These are phyloP conservation scores for Melanotus villosus DNA, from an alignment of 2,888 invertebrate genomes.

Conservation along the genomic window DNA sequence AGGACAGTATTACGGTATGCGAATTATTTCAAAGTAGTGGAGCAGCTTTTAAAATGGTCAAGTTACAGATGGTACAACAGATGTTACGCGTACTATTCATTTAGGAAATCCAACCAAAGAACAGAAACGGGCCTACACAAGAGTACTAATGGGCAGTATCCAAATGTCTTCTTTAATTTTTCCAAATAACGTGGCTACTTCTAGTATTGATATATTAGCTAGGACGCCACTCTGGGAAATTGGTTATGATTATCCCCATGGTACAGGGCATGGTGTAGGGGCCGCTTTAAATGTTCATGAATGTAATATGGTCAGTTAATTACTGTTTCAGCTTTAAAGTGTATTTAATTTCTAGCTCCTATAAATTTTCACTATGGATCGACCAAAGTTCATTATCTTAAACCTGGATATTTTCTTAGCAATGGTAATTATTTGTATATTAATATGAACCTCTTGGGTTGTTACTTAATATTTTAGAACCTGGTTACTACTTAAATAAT, in stretches of 20 bases:
- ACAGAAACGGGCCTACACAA: constrained; percentile 86
- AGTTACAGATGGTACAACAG: constrained; percentile 92
- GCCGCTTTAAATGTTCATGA: constrained; percentile 87
- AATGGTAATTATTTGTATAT: constrained; percentile 75
- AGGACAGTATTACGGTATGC: constrained; percentile 90
- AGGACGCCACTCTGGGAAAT: constrained; percentile 86
- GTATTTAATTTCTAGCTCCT: constrained; percentile 76
- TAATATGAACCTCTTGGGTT: too few species aligned
- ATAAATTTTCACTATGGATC: constrained; percentile 79
- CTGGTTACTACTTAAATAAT: constrained; percentile 89
- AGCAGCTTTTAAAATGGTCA: too few species aligned
- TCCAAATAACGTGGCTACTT: constrained; percentile 79
- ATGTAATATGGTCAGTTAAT: constrained; percentile 82
- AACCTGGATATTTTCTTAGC: constrained; percentile 84
- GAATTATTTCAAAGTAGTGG: too few species aligned
- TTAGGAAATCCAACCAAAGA: constrained; percentile 83
- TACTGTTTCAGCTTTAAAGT: constrained; percentile 37
- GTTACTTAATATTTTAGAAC: too few species aligned
- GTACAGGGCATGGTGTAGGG: constrained; percentile 93
- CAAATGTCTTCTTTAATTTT: constrained; percentile 81
- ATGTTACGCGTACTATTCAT: constrained; percentile 91
- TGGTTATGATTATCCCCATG: constrained; percentile 90
- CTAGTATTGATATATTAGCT: constrained; percentile 85
- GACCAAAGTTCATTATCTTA: constrained; percentile 74
- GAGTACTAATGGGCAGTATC: constrained; percentile 83